Conservation (phyloP, 1,140 invertebrate genomes). For the Tetragnatha versicolor region DNA sequence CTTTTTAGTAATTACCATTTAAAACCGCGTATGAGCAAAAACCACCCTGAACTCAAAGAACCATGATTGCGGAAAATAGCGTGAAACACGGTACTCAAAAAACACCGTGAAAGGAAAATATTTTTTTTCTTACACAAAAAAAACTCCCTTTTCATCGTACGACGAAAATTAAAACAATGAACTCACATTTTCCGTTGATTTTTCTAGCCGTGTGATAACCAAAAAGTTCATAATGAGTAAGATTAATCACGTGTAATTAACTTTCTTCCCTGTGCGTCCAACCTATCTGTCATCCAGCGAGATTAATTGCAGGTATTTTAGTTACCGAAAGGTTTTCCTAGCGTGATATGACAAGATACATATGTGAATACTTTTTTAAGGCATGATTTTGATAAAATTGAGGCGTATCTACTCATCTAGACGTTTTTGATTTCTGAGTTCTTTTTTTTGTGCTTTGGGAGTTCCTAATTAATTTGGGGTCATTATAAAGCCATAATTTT, state of each 20-base stretch:
- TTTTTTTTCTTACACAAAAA: neutral
- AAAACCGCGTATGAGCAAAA: neutral
- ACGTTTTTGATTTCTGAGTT: no score
- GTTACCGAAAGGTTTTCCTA: neutral
- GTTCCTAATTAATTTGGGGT: no score
- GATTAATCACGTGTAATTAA: constrained; percentile 28
- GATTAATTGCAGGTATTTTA: constrained; percentile 9
- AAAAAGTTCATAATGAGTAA: constrained; percentile 5
- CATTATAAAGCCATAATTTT: no score
- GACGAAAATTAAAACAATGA: neutral
- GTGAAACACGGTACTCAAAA: no score
- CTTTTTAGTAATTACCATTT: neutral
- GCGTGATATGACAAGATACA: neutral
- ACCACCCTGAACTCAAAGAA: neutral
- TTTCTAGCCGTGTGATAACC: constrained; percentile 1
- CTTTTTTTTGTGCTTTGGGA: no score
- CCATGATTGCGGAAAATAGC: neutral
- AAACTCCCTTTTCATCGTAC: no score
- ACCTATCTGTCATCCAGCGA: neutral
- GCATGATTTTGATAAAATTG: no score
- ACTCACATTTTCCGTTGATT: neutral
- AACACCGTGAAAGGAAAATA: neutral
- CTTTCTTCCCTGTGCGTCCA: neutral
- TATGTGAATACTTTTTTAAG: neutral
- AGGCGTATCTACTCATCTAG: no score